Evolutionary conservation across 2,113 vertebrate genomes (phyloP).

Genomic region (Eonycteris spelaea): DNA sequence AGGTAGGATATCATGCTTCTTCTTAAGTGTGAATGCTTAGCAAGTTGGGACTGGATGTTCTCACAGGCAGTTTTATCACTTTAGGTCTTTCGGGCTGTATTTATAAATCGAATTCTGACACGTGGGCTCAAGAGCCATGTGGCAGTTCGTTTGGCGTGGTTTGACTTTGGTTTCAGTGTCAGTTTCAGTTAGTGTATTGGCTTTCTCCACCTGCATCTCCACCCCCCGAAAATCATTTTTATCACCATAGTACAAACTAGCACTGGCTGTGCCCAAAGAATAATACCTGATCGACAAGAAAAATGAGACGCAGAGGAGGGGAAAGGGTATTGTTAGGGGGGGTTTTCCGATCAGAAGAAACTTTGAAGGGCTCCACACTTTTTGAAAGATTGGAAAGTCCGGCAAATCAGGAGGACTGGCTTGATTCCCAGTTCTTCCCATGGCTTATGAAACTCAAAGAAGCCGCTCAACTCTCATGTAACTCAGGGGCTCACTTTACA

Average conservation of each 20-base stretch:
- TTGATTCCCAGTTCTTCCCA: neutral
- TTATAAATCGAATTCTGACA: neutral
- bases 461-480: neutral
- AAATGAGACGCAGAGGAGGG: neutral
- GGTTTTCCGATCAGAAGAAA: too few relatives aligned
- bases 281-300: neutral
- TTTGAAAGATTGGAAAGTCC: slow-evolving; percentile 11
- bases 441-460: slow-evolving; percentile 4
- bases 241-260: neutral
- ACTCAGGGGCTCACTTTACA: neutral
- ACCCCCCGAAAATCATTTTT: neutral
- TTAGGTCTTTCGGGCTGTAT: neutral
- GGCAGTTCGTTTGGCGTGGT: neutral
- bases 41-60: neutral
- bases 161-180: neutral
- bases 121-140: neutral
- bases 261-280: neutral
- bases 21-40: neutral
- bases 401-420: neutral
- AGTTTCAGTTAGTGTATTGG: neutral
- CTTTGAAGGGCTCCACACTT: neutral
- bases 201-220: neutral
- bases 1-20: neutral
- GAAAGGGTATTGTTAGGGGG: too few relatives aligned
- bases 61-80: neutral